phyloP scores from a whole-genome alignment of 2,113 vertebrate genomes.

The Rhea pennata region DNA sequence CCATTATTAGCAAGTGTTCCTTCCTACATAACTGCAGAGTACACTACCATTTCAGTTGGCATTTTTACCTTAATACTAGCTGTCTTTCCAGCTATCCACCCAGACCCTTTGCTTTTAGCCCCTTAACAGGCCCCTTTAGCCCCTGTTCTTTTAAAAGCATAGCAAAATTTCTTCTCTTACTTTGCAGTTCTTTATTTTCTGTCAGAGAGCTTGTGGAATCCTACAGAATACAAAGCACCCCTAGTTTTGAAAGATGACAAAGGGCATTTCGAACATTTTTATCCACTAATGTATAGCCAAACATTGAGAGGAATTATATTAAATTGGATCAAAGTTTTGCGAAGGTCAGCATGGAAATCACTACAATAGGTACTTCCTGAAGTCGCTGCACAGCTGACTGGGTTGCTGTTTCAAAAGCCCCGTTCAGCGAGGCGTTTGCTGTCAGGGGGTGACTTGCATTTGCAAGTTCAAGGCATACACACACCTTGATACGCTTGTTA shows the following conservation, averaged over 20 bases:
- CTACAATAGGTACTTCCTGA: accelerated
- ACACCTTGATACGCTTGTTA: accelerated
- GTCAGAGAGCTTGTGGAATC: neutral
- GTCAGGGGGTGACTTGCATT: neutral
- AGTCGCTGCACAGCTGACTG: neutral
- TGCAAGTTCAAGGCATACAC: neutral
- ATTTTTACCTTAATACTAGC: neutral
- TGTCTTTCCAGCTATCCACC: neutral
- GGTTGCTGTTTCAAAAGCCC: neutral
- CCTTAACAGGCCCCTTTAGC: accelerated
- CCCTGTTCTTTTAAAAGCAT: neutral
- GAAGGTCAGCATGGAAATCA: neutral
- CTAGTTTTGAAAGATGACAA: neutral
- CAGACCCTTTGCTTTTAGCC: neutral
- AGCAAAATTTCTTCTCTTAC: neutral
- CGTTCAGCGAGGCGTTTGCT: neutral
- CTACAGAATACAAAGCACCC: neutral
- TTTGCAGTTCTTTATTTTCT: neutral
- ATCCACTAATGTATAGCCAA: accelerated
- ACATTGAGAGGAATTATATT: neutral
- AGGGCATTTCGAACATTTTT: neutral
- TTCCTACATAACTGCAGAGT: neutral
- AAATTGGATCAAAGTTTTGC: neutral
- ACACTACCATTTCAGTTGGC: neutral
- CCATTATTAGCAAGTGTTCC: neutral